Evolutionary conservation across 2,888 invertebrate genomes (phyloP).

Genomic region (Andrena bicolor): DNA sequence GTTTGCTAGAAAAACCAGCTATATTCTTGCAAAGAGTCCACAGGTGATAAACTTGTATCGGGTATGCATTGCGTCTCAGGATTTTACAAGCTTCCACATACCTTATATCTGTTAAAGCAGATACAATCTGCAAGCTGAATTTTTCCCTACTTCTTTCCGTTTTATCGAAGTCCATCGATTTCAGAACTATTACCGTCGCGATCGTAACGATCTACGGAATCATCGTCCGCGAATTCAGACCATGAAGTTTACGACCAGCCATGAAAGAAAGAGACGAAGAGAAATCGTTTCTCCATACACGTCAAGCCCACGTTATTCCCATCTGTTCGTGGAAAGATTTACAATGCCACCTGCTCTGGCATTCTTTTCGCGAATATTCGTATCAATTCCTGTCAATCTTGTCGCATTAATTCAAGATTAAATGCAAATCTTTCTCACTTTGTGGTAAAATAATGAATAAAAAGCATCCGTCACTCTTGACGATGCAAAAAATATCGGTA

Average conservation of each 20-base stretch:
- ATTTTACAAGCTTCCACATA: too few relatives aligned
- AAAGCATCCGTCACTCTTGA: too few relatives aligned
- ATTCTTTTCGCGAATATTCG: neutral
- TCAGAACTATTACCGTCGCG: neutral
- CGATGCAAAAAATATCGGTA: too few relatives aligned
- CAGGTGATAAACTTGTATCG: too few relatives aligned
- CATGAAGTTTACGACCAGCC: conserved; percentile 17
- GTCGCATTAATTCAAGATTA: too few relatives aligned
- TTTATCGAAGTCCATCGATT: neutral
- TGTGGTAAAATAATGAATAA: too few relatives aligned
- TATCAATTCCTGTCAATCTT: neutral
- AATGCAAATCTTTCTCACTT: too few relatives aligned
- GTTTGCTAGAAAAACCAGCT: too few relatives aligned
- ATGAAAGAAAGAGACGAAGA: conserved; percentile 4
- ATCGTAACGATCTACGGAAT: conserved; percentile 8
- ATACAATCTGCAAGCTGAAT: neutral
- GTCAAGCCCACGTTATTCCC: neutral
- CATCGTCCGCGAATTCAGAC: conserved; percentile 11
- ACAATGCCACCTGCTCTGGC: neutral
- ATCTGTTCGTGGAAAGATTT: neutral
- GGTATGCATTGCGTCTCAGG: too few relatives aligned
- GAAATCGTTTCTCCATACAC: neutral
- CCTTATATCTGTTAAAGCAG: neutral
- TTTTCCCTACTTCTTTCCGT: neutral
- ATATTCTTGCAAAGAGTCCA: too few relatives aligned